A percentile compares a stretch with the other conserved stretches of the same genome.
Evolutionary conservation across 2,888 invertebrate genomes (phyloP).

Genomic region (Pseudoips prasinana): DNA sequence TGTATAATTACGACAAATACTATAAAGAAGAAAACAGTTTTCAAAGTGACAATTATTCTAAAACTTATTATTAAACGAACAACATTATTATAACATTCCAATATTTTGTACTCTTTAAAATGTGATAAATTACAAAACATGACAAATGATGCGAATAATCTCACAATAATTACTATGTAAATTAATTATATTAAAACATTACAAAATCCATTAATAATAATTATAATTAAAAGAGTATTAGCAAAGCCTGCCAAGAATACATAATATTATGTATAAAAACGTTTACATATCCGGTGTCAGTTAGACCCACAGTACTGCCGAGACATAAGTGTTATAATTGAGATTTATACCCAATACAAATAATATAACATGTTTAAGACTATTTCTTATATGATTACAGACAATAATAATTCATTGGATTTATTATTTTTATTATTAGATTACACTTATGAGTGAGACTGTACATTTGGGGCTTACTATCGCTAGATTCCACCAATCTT

Average conservation of each 20-base stretch:
- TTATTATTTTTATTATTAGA: constrained; percentile 11
- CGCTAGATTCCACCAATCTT: constrained; percentile 24
- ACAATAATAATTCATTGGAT: constrained; percentile 9
- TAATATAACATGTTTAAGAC: too few relatives aligned
- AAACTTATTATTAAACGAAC: constrained; percentile 76
- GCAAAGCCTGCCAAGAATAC: constrained; percentile 68
- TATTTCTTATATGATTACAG: background rate
- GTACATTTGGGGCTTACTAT: constrained; percentile 11
- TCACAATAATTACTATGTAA: constrained; percentile 77
- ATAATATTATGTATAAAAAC: constrained; percentile 61
- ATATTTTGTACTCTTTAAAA: constrained; percentile 82
- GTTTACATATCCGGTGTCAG: constrained; percentile 40
- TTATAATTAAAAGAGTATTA: constrained; percentile 72
- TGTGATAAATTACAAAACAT: constrained; percentile 80
- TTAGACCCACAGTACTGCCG: constrained; percentile 23
- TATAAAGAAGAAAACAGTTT: constrained; percentile 67
- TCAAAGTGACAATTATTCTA: constrained; percentile 75
- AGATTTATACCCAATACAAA: too few relatives aligned
- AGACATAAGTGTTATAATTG: constrained; percentile 24
- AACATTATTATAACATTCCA: constrained; percentile 80
- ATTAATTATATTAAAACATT: constrained; percentile 78
- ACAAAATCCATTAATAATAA: constrained; percentile 77
- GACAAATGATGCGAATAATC: constrained; percentile 64
- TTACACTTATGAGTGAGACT: constrained; percentile 22
- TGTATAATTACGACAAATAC: constrained; percentile 76